A percentile compares a stretch with the other conserved stretches of the same genome.
Conservation (phyloP, 35 echinoderm and acorn worm genomes). For the Apostichopus japonicus region DNA sequence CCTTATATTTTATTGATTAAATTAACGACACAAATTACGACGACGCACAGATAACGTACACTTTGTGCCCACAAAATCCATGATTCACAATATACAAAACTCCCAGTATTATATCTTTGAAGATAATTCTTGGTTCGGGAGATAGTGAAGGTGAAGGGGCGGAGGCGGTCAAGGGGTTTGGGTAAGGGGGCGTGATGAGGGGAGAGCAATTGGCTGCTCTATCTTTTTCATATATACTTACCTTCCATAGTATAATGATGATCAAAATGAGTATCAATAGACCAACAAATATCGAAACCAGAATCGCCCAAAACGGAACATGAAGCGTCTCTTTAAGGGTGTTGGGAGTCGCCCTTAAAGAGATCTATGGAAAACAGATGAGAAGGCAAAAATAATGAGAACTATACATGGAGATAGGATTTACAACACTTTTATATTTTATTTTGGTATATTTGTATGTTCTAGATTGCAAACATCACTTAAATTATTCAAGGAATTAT, state of each 20-base stretch:
- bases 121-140: too few species aligned
- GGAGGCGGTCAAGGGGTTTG: too few species aligned
- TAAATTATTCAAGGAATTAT: neutral
- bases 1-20: too few species aligned
- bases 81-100: too few species aligned
- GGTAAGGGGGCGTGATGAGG: too few species aligned
- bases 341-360: neutral
- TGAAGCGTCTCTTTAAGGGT: neutral
- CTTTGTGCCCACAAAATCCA: too few species aligned
- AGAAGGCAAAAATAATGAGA: neutral
- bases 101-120: too few species aligned
- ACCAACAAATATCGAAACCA: neutral
- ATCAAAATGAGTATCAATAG: neutral
- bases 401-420: neutral
- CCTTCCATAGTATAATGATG: slow-evolving; percentile 3
- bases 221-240: neutral
- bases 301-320: neutral
- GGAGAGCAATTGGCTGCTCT: too few species aligned
- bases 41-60: too few species aligned
- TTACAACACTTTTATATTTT: neutral
- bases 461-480: too few species aligned
- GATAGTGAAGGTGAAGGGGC: too few species aligned
- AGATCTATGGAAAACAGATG: neutral
- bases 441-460: neutral
- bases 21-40: too few species aligned